Percentiles rank a stretch among this genome's conserved stretches.
These are phyloP conservation scores for Sebastes minor DNA, from an alignment of 2,797 vertebrate genomes.

Conservation along the genomic window DNA sequence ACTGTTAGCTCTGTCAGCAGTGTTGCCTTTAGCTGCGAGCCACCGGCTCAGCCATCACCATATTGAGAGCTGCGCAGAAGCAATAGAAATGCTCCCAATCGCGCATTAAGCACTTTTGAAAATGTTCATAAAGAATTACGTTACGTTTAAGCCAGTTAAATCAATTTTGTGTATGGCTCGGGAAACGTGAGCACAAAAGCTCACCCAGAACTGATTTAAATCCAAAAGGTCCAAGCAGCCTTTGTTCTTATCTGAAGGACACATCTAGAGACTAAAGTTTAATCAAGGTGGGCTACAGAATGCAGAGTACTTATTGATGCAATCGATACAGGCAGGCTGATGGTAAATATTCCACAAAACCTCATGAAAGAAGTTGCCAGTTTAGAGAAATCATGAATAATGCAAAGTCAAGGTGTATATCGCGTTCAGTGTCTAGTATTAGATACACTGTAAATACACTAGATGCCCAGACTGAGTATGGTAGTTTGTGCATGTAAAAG, in stretches of 20 bases:
- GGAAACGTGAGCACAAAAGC: constrained; percentile 7
- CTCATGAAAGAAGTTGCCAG: constrained; percentile 63
- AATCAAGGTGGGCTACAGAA: constrained; percentile 34
- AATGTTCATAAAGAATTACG: constrained; percentile 1
- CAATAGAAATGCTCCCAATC: neutral
- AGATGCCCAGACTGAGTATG: constrained; percentile 41
- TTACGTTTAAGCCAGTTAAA: constrained; percentile 31
- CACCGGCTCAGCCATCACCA: too few relatives aligned
- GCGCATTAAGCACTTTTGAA: neutral
- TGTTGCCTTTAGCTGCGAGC: too few relatives aligned
- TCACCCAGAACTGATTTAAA: constrained; percentile 16
- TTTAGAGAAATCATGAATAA: constrained; percentile 72
- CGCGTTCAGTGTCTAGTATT: constrained; percentile 4
- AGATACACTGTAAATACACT: constrained; percentile 65
- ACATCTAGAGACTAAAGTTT: constrained; percentile 21
- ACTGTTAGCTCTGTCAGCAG: neutral
- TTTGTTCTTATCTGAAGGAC: constrained; percentile 50
- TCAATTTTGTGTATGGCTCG: neutral
- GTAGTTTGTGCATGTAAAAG: constrained; percentile 11
- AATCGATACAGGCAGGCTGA: constrained; percentile 63
- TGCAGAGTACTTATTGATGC: constrained; percentile 69
- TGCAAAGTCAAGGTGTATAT: constrained; percentile 55
- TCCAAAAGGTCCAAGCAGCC: constrained; percentile 2
- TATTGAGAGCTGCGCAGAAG: neutral
- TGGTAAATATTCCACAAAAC: constrained; percentile 77